Conservation (phyloP, 2,888 invertebrate species). For the Phlogophora meticulosa region DNA sequence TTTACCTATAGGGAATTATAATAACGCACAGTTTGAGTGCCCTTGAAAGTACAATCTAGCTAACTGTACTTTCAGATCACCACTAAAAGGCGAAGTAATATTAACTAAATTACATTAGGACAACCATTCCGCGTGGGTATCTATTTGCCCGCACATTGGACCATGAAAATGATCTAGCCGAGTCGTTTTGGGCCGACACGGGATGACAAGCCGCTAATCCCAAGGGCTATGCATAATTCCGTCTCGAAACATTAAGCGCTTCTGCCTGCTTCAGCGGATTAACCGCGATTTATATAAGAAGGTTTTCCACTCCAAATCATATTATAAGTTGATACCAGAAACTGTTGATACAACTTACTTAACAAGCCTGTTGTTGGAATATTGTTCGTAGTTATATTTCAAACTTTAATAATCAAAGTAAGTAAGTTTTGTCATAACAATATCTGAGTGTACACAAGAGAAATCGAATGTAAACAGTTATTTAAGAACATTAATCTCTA, state of each 20-base stretch:
- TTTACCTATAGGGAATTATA: not conserved
- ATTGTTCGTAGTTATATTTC: slow-evolving; percentile 44
- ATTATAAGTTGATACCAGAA: slow-evolving; percentile 56
- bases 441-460: slow-evolving; percentile 43
- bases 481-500: slow-evolving; percentile 29
- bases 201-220: slow-evolving; percentile 88
- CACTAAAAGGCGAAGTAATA: slow-evolving; percentile 32
- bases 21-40: not conserved
- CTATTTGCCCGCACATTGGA: slow-evolving; percentile 75
- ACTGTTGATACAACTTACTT: slow-evolving; percentile 59
- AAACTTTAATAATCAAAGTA: slow-evolving; percentile 62
- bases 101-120: slow-evolving; percentile 53
- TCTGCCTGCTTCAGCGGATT: slow-evolving; percentile 82
- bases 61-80: not conserved
- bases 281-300: slow-evolving; percentile 84
- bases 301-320: slow-evolving; percentile 79
- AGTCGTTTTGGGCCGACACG: slow-evolving; percentile 80
- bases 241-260: slow-evolving; percentile 86
- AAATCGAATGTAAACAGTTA: slow-evolving; percentile 47
- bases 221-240: slow-evolving; percentile 87
- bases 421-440: slow-evolving; percentile 54
- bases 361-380: slow-evolving; percentile 44
- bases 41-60: not conserved
- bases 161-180: slow-evolving; percentile 82
- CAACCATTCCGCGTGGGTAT: slow-evolving; percentile 61